Evolutionary conservation across 1,140 invertebrate species (phyloP), one percentile per base, ranked within the genome.

Genomic region (Gryon sp.): DNA sequence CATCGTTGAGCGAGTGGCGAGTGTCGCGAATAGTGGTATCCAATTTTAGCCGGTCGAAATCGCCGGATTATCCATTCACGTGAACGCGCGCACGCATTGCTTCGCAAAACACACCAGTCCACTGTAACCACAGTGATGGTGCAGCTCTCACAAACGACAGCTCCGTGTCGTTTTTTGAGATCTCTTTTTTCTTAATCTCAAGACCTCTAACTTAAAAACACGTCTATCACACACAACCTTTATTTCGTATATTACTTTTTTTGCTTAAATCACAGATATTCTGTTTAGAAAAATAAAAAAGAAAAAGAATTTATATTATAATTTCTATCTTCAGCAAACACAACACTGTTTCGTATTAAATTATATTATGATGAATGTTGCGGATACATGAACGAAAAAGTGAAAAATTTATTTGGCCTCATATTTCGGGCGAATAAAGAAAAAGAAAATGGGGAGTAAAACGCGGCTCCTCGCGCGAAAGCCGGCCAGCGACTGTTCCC

Each of bases 31-130:
- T 60, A 72, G 68, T 72, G 55, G 57, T 62, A 72, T 72, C 68
- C 68, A 72, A 72, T 72, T 72, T 72, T 70, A 70, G 66, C 66
- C 66, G 55, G 55, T 36, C 66, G 18, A 60, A 70, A 48, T 52
- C 55, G 68, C 46, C 68, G 55, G 66, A 60, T 59, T 60, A 70
- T 70, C 46, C 57, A 72, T 53, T 72, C 68, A 72, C 57, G 48
- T 55, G 68, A 72, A 41, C 69, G 57, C 69, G 69, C 50, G 57
- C 69, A 55, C 69, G 34, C 57, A 62, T 57, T 30, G 55, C 2
- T 22, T 28, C 55, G 22, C 40, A 40, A 45, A 16, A 14, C 45
- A 19, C 66, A 60, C 53, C 30, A 9, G 19, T 38, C 48, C 20
- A n/a, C n/a, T n/a, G n/a, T n/a, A 24, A 38, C 46, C 22, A 24